Evolutionary conservation across 2,113 vertebrate species (phyloP).

Genomic region (Cichladusa arquata): DNA sequence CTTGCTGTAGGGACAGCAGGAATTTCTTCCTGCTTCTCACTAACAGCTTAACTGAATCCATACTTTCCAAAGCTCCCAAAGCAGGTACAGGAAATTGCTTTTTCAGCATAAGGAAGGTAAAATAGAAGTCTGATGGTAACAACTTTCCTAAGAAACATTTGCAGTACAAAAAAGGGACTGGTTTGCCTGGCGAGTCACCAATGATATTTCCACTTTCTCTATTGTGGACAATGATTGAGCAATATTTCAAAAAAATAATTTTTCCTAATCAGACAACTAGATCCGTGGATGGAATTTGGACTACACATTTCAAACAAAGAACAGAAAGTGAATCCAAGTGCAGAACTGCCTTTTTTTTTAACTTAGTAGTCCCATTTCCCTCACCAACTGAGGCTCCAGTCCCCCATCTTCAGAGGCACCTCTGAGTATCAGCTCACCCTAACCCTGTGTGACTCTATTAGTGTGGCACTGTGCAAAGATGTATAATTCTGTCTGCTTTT

Average conservation of each 20-base stretch:
- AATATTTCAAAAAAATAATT: background rate
- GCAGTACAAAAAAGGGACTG: background rate
- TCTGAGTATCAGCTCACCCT: background rate
- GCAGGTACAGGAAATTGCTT: background rate
- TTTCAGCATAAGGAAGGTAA: background rate
- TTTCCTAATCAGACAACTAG: background rate
- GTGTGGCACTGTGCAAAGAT: background rate
- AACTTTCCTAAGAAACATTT: background rate
- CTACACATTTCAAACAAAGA: background rate
- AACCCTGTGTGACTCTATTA: accelerated
- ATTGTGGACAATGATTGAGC: background rate
- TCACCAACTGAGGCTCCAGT: background rate
- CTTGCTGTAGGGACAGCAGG: background rate
- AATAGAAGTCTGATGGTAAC: background rate
- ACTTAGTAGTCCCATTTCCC: background rate
- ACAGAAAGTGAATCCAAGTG: background rate
- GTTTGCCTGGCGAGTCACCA: background rate
- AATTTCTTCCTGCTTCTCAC: background rate
- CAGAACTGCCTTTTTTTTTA: background rate
- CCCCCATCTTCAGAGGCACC: background rate
- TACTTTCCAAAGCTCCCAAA: background rate
- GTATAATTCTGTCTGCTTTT: accelerated
- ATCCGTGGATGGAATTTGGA: background rate
- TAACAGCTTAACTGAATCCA: background rate
- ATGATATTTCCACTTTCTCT: background rate